Evolutionary conservation across 2,888 invertebrate genomes (phyloP), one percentile per base, ranked within the genome.

Genomic region (Elgonia sp.): DNA sequence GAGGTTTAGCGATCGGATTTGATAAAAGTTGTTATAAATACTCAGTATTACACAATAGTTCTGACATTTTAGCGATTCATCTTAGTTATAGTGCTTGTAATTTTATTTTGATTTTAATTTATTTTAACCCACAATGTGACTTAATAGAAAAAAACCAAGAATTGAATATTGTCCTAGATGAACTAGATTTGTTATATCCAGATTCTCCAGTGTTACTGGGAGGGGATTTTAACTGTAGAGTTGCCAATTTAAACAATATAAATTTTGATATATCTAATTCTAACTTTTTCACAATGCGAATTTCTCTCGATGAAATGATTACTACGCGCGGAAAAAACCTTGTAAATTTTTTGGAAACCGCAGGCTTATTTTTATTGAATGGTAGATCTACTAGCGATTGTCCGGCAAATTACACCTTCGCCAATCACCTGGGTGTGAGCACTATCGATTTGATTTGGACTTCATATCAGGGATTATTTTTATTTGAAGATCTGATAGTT

Each of bases 391-490:
- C 1, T 10, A 46, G 46, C 14, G 46, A 46, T 14, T 46, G 12
- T 12, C 46, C 46, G 46, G 46, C 3, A 12, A 46, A 46, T 46
- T 46, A 14, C 12, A 46, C 46, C 7, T 46, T 12, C 46, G 3
- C 14, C 46, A 46, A 7, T 46, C 46, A 46, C 8, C 46, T 12
- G 1, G 46, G 46, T 12, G 10, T 14, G 12, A 46, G 46, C 8
- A 10, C n/a, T n/a, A 42, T 67, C n/a, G 67, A 67, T 67, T 16
- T 67, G 67, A 37, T 67, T 40, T 67, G 65, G 65, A 29, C 29
- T 7, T 67, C 67, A 9, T 40, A 46, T n/a, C 18, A 67, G 12
- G 42, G 18, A 6, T 67, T 67, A 21, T 67, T 37, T 67, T 40
- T 67, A 21, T 42, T 40, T 67, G 0, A 0, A 9, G 42, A 67